phyloP scores from a whole-genome alignment of 2,113 vertebrate species.

The Aythya baeri region DNA sequence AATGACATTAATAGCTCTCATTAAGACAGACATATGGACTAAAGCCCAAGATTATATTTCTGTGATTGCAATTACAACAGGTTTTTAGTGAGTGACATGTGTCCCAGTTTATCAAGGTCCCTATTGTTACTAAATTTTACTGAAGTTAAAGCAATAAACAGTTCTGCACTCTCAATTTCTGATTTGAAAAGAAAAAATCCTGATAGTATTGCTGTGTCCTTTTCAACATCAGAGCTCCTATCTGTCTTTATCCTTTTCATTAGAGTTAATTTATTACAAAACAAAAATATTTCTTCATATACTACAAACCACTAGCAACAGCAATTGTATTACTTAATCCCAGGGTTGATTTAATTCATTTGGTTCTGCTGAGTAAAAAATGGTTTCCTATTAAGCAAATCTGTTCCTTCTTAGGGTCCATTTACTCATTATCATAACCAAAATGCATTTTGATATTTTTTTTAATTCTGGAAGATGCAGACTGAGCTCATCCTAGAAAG shows the following conservation, averaged over 20 bases:
- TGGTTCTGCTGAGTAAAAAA: not conserved
- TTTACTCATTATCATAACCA: not conserved
- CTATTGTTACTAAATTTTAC: not conserved
- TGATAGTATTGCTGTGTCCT: not conserved
- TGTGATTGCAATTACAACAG: conserved; percentile 27
- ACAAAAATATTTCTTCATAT: not conserved
- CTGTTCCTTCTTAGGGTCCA: not conserved
- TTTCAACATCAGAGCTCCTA: not conserved
- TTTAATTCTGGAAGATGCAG: not conserved
- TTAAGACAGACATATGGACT: conserved; percentile 34
- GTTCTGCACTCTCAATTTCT: not conserved
- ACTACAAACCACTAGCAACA: not conserved
- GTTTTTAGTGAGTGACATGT: conserved; percentile 22
- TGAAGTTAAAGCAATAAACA: not conserved
- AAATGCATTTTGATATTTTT: not conserved
- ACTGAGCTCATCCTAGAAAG: not conserved
- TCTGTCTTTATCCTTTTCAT: not conserved
- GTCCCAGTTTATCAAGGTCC: conserved; percentile 2
- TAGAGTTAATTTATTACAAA: not conserved
- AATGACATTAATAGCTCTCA: conserved; percentile 36
- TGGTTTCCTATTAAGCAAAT: not conserved
- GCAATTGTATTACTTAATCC: conserved; percentile 3
- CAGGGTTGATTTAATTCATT: not conserved
- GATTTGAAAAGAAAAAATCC: not conserved
- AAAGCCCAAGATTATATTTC: conserved; percentile 27